These are phyloP conservation scores for Macroteleia sp. DNA, from an alignment of 2,888 invertebrate genomes.

Conservation along the genomic window DNA sequence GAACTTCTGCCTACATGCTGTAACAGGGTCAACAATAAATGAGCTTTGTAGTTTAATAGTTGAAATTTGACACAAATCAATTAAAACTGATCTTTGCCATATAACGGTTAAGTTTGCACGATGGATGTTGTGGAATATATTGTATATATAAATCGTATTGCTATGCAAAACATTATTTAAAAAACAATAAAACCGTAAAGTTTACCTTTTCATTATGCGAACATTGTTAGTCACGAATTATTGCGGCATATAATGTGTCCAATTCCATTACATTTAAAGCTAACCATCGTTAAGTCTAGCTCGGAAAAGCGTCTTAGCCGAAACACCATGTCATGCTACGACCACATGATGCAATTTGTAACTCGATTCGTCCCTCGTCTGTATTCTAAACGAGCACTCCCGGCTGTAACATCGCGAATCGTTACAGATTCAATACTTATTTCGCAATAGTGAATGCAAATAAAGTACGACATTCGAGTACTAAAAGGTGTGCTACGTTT, in stretches of 20 bases:
- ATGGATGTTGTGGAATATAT: neutral
- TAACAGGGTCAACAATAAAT: constrained; percentile 35
- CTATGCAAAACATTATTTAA: constrained; percentile 31
- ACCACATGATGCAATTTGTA: constrained; percentile 59
- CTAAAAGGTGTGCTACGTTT: constrained; percentile 46
- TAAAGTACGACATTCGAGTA: constrained; percentile 52
- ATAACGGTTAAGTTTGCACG: neutral
- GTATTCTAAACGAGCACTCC: constrained; percentile 51
- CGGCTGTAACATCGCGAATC: constrained; percentile 53
- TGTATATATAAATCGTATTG: constrained; percentile 15
- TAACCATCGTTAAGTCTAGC: constrained; percentile 27
- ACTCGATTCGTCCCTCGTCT: constrained; percentile 36
- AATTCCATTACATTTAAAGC: constrained; percentile 39
- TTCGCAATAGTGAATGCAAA: constrained; percentile 50
- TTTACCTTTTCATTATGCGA: constrained; percentile 44
- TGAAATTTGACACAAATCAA: constrained; percentile 6
- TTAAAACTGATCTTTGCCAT: neutral
- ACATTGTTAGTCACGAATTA: constrained; percentile 44
- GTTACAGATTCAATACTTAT: constrained; percentile 57
- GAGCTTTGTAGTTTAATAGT: constrained; percentile 16
- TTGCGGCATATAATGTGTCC: constrained; percentile 22
- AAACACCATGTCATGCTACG: constrained; percentile 36
- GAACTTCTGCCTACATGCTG: constrained; percentile 16
- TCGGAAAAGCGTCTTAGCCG: constrained; percentile 37
- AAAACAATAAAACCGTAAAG: constrained; percentile 24